Evolutionary conservation across 2,797 vertebrate species (phyloP).

Genomic region (Coilia nasus): DNA sequence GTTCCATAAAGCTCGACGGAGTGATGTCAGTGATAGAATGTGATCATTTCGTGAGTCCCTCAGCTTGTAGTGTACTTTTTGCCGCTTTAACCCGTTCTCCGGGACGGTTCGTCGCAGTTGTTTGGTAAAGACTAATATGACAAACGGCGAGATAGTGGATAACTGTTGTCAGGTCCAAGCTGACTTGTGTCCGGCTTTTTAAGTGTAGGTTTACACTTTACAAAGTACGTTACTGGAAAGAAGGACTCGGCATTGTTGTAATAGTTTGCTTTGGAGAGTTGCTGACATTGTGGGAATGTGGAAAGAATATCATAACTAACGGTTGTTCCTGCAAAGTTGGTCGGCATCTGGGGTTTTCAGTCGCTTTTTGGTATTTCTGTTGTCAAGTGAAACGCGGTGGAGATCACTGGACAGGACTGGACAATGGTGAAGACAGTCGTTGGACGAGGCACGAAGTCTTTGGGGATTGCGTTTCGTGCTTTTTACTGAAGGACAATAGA

Average conservation of each 20-base stretch:
- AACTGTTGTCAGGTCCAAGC: not conserved
- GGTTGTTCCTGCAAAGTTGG: not conserved
- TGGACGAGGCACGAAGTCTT: constrained; percentile 19
- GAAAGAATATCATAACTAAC: not conserved
- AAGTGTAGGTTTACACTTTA: not conserved
- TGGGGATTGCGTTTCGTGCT: constrained; percentile 2
- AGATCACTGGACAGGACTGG: constrained; percentile 18
- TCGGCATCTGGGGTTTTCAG: not conserved
- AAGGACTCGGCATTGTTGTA: constrained; percentile 11
- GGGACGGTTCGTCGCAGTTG: not conserved
- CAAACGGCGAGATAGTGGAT: not conserved
- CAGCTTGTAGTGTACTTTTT: constrained; percentile 32
- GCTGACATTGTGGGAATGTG: not conserved
- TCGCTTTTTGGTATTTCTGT: constrained; percentile 16
- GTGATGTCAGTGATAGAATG: constrained; percentile 42
- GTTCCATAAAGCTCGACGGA: constrained; percentile 29
- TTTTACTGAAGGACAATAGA: constrained; percentile 10
- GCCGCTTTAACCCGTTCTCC: not conserved
- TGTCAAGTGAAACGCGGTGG: constrained; percentile 23
- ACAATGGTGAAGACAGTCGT: constrained; percentile 25
- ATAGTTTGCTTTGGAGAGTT: constrained; percentile 17
- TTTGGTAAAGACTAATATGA: not conserved
- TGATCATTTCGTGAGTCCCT: constrained; percentile 30
- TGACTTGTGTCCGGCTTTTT: not conserved
- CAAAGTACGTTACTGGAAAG: constrained; percentile 14